These are phyloP conservation scores for Crocodylus rhombifer DNA, from an alignment of 2,797 vertebrate species.

Conservation along the genomic window DNA sequence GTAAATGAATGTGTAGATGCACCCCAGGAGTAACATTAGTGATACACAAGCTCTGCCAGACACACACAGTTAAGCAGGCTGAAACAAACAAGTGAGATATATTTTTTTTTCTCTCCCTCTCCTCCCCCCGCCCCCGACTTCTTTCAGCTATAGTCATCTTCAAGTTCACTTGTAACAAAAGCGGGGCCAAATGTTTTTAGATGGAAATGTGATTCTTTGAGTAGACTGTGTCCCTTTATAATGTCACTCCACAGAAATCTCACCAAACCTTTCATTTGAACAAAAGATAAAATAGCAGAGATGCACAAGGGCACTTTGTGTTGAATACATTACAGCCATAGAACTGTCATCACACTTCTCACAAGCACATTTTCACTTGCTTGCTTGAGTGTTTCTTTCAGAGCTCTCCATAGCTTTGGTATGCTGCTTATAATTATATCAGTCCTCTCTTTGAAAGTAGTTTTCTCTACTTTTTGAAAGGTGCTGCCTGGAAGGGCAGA, in stretches of 20 bases:
- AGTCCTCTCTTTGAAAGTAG: constrained; percentile 1
- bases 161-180: not conserved
- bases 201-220: constrained; percentile 21
- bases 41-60: not conserved
- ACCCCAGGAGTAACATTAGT: not conserved
- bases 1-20: too few species aligned
- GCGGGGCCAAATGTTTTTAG: not conserved
- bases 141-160: not conserved
- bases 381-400: constrained; percentile 28
- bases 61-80: not conserved
- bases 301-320: not conserved
- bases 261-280: not conserved
- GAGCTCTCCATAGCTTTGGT: not conserved
- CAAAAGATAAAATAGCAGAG: constrained; percentile 12
- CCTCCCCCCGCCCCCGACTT: not conserved
- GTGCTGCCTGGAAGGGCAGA: constrained; percentile 23
- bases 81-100: not conserved
- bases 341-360: constrained; percentile 32
- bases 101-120: too few species aligned
- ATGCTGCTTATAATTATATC: not conserved
- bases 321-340: not conserved
- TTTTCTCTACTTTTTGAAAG: constrained; percentile 31
- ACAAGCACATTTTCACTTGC: constrained; percentile 47
- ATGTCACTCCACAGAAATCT: not conserved
- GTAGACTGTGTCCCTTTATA: constrained; percentile 1